Evolutionary conservation across 2,888 invertebrate genomes (phyloP), one percentile per base, ranked within the genome.

Genomic region (Sphaerophoria rueppellii): DNA sequence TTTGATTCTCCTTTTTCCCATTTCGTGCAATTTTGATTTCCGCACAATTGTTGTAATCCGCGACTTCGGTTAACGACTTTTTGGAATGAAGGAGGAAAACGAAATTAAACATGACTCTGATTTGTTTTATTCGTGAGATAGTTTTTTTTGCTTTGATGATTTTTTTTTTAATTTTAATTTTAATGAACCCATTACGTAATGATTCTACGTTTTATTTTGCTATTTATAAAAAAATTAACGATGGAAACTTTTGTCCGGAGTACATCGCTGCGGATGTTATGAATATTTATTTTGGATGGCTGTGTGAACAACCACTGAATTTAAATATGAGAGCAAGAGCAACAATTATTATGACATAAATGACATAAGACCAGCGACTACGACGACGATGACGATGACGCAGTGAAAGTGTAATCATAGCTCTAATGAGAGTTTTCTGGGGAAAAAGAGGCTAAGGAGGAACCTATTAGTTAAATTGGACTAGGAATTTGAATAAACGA

Each of bases 141-240:
- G 60, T 60, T 72, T 67, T 60, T 52, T 34, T 77, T 70, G 0
- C 32, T 9, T 55, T 46, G 55, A 0, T 43, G 12, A 43, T 43
- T 35, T 37, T 14, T 14, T 34, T 77, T 70, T 6, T 34, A 6
- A 16, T 50, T 55, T 16, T 50, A 6, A 6, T 16, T 35, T 69
- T 65, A 60, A 72, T 82, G 72, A 69, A 73, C 65, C 43, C 60
- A 79, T 83, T 80, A 69, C 75, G 75, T 61, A 83, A 79, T 83
- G 60, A 58, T 43, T 65, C 52, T 71, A 37, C 43, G 52, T 55
- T 65, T 63, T 65, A 37, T 60, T 71, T 76, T 46, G 58, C 70
- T 80, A 80, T 75, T 76, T 71, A 76, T 43, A 78, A 54, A 81
- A 11, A 52, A 24, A 63, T 43, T 43, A 72, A 69, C 54, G 54